A percentile compares a stretch with the other conserved stretches of the same genome.
phyloP scores from a whole-genome alignment of 2,797 vertebrate species.

The Paramormyrops hopkinsi region DNA sequence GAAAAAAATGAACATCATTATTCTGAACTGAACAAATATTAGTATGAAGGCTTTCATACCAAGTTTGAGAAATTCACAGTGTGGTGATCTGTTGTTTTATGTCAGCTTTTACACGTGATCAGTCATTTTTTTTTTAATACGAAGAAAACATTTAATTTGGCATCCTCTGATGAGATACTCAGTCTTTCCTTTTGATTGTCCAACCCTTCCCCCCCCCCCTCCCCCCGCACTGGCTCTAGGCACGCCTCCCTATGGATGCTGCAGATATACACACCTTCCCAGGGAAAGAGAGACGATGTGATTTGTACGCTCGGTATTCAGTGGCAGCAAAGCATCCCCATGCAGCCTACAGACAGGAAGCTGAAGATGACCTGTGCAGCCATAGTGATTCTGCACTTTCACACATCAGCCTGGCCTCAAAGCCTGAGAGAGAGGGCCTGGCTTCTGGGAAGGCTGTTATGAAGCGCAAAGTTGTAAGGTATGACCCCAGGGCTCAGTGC shows the following conservation, averaged over 20 bases:
- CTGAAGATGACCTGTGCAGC: constrained; percentile 33
- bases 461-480: constrained; percentile 68
- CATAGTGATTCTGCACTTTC: constrained; percentile 17
- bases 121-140: background rate
- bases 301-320: constrained; percentile 51
- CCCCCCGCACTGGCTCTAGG: constrained; percentile 26
- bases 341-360: constrained; percentile 40
- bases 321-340: constrained; percentile 39
- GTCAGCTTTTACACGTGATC: background rate
- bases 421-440: constrained; percentile 27
- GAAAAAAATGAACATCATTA: background rate
- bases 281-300: constrained; percentile 24
- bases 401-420: constrained; percentile 35
- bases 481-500: background rate
- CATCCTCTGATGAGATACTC: background rate
- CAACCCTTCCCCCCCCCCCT: too few species aligned
- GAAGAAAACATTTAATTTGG: background rate
- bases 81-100: background rate
- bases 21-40: background rate
- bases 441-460: constrained; percentile 39
- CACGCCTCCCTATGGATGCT: constrained; percentile 33
- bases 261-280: constrained; percentile 19
- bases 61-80: background rate
- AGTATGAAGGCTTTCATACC: background rate
- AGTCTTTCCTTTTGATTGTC: background rate